Evolutionary conservation across 2,888 invertebrate species (phyloP).

Genomic region (Eupithecia insigniata): DNA sequence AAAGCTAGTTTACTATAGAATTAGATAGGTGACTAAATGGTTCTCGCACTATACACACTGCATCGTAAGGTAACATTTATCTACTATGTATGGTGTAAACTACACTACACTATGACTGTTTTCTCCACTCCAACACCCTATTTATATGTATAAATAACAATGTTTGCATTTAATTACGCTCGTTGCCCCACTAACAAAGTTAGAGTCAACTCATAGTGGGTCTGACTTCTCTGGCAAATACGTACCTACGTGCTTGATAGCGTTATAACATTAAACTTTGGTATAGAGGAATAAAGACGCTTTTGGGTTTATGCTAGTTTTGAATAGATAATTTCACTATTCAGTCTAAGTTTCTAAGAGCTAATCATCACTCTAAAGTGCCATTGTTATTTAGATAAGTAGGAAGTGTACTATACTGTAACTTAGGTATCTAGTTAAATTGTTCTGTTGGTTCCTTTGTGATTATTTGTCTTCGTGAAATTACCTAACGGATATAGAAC

Average conservation of each 20-base stretch:
- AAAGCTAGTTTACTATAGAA: too few species aligned
- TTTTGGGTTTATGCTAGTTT: background rate
- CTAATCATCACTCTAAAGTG: background rate
- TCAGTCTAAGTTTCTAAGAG: background rate
- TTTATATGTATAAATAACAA: background rate
- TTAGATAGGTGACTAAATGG: background rate
- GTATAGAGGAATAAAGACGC: background rate
- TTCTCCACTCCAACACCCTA: background rate
- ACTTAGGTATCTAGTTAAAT: background rate
- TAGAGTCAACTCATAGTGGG: constrained; percentile 26
- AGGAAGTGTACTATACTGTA: background rate
- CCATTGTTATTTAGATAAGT: background rate
- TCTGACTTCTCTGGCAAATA: constrained; percentile 14
- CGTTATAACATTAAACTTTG: constrained; percentile 2
- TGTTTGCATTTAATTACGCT: constrained; percentile 38
- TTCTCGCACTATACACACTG: background rate
- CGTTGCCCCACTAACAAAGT: constrained; percentile 30
- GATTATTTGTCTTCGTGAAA: background rate
- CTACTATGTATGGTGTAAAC: background rate
- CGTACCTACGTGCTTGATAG: constrained; percentile 12
- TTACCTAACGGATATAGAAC: background rate
- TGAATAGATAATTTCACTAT: constrained; percentile 1
- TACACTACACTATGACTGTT: background rate
- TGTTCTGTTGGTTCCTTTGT: background rate
- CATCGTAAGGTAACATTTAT: background rate